These are phyloP conservation scores for Acropora yongei DNA, from an alignment of 64 coral and sea anemone species.

Conservation along the genomic window DNA sequence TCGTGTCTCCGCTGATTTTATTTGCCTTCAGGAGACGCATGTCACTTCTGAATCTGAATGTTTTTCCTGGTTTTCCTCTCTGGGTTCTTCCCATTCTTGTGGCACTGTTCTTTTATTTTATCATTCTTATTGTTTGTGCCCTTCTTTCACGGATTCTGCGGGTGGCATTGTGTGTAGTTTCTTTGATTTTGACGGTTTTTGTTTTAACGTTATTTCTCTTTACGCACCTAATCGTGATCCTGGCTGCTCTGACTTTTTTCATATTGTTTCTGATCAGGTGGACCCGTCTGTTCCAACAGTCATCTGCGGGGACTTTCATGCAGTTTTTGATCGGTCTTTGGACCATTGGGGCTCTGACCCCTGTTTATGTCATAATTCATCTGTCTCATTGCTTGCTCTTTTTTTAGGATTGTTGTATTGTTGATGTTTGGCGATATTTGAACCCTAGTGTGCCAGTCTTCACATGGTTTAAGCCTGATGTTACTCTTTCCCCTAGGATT, in stretches of 20 bases:
- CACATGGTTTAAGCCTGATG: neutral
- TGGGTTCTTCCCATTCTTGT: neutral
- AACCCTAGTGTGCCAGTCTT: neutral
- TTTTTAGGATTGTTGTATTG: neutral
- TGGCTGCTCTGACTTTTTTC: neutral
- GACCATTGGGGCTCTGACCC: neutral
- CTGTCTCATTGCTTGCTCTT: neutral
- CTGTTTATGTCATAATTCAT: neutral
- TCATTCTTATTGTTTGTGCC: neutral
- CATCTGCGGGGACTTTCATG: neutral
- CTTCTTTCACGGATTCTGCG: neutral
- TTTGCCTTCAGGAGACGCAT: slow-evolving; percentile 69
- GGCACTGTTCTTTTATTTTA: neutral
- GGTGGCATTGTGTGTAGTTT: neutral
- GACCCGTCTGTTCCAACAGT: neutral
- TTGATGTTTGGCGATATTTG: neutral
- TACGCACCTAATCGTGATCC: slow-evolving; percentile 49
- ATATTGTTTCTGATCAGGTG: neutral
- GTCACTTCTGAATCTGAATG: neutral
- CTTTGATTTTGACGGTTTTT: neutral
- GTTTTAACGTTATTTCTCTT: neutral
- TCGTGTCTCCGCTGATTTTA: neutral
- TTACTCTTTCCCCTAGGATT: neutral
- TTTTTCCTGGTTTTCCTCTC: slow-evolving; percentile 35
- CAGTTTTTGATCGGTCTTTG: neutral